Evolutionary conservation across 2,888 invertebrate species (phyloP).

Genomic region (Ceraclea dissimilis): DNA sequence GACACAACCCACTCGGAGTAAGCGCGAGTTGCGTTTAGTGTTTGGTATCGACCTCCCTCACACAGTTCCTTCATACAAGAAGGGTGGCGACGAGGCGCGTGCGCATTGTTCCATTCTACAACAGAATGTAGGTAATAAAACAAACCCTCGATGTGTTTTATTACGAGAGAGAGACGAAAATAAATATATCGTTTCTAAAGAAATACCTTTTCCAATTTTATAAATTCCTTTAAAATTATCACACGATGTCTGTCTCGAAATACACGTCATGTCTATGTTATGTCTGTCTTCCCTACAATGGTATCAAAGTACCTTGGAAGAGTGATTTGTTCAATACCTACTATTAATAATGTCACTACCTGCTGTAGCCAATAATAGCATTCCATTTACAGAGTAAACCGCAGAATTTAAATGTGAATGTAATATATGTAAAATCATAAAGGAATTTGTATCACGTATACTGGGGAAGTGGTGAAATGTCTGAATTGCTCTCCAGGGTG

Average conservation of each 20-base stretch:
- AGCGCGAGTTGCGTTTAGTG: slow-evolving; percentile 13
- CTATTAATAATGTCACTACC: too few species aligned
- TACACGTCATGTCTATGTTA: too few species aligned
- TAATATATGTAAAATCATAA: too few species aligned
- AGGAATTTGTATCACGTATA: too few species aligned
- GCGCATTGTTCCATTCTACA: slow-evolving; percentile 14
- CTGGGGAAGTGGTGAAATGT: too few species aligned
- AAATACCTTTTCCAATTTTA: background rate
- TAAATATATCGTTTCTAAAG: background rate
- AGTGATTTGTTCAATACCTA: too few species aligned
- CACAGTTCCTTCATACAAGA: slow-evolving; percentile 3
- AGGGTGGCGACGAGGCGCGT: slow-evolving; percentile 7
- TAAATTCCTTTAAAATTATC: background rate
- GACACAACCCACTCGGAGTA: slow-evolving; percentile 10
- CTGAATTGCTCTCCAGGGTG: too few species aligned
- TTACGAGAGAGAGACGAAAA: background rate
- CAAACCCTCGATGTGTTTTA: slow-evolving; percentile 14
- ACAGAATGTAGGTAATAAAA: slow-evolving; percentile 14
- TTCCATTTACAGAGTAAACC: too few species aligned
- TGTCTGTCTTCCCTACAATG: too few species aligned
- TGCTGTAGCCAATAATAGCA: too few species aligned
- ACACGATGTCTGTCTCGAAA: background rate
- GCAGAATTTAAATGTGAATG: too few species aligned
- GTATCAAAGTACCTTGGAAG: too few species aligned
- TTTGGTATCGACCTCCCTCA: slow-evolving; percentile 19